These are phyloP conservation scores for Eumeta japonica DNA, from an alignment of 1,140 invertebrate genomes.

Conservation along the genomic window DNA sequence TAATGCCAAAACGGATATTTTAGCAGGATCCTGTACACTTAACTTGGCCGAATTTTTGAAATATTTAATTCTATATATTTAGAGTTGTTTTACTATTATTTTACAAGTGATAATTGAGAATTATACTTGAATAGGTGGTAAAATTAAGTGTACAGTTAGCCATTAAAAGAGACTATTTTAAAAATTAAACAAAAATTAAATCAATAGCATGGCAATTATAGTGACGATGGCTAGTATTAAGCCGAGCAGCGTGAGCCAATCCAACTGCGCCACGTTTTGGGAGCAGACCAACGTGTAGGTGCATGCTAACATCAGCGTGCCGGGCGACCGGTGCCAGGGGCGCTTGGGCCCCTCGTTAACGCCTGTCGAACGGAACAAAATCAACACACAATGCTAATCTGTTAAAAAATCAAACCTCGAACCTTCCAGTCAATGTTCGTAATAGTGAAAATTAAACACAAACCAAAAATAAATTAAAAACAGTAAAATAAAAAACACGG, in stretches of 20 bases:
- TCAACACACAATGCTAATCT: neutral
- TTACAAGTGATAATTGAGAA: neutral
- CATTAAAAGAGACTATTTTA: neutral
- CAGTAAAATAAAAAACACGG: neutral
- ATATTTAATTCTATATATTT: neutral
- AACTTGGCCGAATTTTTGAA: neutral
- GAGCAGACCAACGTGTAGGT: constrained; percentile 65
- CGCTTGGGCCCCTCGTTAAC: constrained; percentile 47
- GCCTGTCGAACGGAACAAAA: constrained; percentile 27
- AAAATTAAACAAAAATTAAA: constrained; percentile 27
- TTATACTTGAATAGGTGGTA: neutral
- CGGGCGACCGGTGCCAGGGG: constrained; percentile 58
- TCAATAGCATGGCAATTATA: constrained; percentile 63
- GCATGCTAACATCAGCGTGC: constrained; percentile 63
- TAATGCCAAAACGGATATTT: too few relatives aligned
- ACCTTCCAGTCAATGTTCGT: too few relatives aligned
- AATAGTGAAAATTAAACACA: too few relatives aligned
- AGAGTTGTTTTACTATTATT: neutral
- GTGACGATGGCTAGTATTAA: constrained; percentile 69
- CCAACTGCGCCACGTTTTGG: constrained; percentile 62
- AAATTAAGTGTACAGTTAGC: neutral
- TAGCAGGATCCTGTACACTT: too few relatives aligned
- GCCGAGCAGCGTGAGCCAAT: constrained; percentile 67
- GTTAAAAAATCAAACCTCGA: neutral
- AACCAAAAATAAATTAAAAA: neutral